phyloP scores from a whole-genome alignment of 2,113 vertebrate genomes.

The Leucopsar rothschildi region DNA sequence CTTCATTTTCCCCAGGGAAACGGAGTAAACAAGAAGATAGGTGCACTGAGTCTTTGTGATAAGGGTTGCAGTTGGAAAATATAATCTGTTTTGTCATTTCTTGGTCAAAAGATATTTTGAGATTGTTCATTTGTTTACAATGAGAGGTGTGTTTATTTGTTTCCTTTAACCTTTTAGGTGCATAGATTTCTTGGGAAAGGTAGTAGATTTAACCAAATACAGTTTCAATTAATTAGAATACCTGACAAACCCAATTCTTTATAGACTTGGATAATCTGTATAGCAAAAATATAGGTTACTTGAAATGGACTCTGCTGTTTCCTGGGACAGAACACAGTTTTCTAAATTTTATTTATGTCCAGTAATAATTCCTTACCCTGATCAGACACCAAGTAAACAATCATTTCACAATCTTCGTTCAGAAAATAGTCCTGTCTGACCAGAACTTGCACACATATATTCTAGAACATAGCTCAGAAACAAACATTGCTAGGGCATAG shows the following conservation, averaged over 20 bases:
- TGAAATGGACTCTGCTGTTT: not conserved
- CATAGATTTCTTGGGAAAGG: not conserved
- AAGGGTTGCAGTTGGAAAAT: not conserved
- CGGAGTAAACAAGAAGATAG: not conserved
- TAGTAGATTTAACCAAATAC: not conserved
- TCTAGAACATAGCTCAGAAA: not conserved
- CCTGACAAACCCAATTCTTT: not conserved
- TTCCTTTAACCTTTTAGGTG: not conserved
- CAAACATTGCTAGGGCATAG: rapidly evolving
- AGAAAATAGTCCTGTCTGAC: not conserved
- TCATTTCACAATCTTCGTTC: not conserved
- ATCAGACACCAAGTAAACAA: not conserved
- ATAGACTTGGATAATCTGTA: not conserved
- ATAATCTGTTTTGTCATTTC: not conserved
- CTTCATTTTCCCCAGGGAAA: not conserved
- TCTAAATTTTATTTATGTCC: not conserved
- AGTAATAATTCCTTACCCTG: not conserved
- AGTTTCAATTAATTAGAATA: not conserved
- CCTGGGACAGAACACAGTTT: not conserved
- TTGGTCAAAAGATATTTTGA: not conserved
- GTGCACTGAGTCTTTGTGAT: not conserved
- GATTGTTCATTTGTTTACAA: not conserved
- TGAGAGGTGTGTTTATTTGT: not conserved
- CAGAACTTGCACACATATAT: not conserved
- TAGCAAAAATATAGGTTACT: not conserved